Evolutionary conservation across 2,113 vertebrate species (phyloP).

Genomic region (Synchiropus splendidus): DNA sequence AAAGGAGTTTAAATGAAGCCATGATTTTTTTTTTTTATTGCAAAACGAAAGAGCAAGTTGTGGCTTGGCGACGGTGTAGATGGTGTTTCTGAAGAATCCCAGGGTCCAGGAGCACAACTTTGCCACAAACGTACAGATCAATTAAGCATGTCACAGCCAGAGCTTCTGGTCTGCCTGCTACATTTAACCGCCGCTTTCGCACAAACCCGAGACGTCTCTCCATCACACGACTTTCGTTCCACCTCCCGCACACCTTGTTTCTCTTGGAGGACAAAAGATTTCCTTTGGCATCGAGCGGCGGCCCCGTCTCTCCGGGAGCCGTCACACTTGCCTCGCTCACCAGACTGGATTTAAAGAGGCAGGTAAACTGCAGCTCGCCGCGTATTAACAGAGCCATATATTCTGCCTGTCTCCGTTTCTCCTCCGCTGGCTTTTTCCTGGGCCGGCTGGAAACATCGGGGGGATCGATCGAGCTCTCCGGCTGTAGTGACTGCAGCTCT

Average conservation of each 20-base stretch:
- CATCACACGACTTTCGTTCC: constrained; percentile 31
- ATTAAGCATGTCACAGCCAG: no score
- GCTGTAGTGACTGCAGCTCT: constrained; percentile 43
- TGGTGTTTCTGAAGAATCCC: no score
- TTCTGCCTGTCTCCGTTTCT: constrained; percentile 32
- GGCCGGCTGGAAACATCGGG: constrained; percentile 33
- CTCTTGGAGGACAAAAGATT: constrained; percentile 37
- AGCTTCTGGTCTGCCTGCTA: constrained; percentile 11
- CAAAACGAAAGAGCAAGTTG: no score
- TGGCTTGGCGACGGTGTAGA: no score
- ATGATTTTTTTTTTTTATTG: no score
- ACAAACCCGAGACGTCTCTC: constrained; percentile 18
- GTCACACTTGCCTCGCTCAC: constrained; percentile 30
- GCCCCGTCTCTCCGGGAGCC: constrained; percentile 26
- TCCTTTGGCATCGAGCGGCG: constrained; percentile 31
- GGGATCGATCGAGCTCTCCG: constrained; percentile 49
- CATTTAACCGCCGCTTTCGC: constrained; percentile 16
- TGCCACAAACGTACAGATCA: no score
- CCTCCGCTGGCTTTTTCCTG: constrained; percentile 8
- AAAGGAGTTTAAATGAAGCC: no score
- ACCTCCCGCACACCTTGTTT: constrained; percentile 42
- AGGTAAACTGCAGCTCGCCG: constrained; percentile 49
- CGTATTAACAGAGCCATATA: constrained; percentile 46
- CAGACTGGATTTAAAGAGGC: constrained; percentile 45
- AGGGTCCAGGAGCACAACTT: no score